A percentile compares a stretch with the other conserved stretches of the same genome.
phyloP scores from a whole-genome alignment of 2,797 vertebrate genomes.

The Tauraco hartlaubi region DNA sequence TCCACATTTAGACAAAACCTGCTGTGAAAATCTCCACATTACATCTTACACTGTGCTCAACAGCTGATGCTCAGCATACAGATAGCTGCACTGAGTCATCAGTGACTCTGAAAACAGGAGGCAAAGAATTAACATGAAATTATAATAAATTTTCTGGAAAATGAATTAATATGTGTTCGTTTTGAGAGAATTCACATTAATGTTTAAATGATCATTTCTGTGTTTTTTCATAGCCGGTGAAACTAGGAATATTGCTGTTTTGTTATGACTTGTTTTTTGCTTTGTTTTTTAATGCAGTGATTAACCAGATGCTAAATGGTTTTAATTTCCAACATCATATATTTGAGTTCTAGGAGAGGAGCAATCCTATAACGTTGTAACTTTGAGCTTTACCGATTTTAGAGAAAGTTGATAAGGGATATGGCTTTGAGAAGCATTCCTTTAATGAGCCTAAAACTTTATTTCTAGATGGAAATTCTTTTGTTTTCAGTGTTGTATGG shows the following conservation, averaged over 20 bases:
- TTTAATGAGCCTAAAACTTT: background rate
- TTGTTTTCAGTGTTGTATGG: background rate
- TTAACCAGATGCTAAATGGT: constrained; percentile 69
- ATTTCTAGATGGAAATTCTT: background rate
- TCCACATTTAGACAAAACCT: constrained; percentile 69
- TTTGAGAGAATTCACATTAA: constrained; percentile 51
- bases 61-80: constrained; percentile 66
- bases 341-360: constrained; percentile 36
- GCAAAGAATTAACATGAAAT: constrained; percentile 67
- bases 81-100: constrained; percentile 53
- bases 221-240: constrained; percentile 37
- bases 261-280: constrained; percentile 25
- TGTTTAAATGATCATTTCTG: constrained; percentile 28
- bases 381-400: constrained; percentile 3
- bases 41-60: constrained; percentile 42
- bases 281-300: constrained; percentile 49
- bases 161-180: constrained; percentile 36
- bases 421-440: background rate
- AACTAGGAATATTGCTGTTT: constrained; percentile 43
- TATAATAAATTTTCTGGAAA: constrained; percentile 68
- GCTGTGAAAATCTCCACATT: constrained; percentile 60
- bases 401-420: constrained; percentile 25
- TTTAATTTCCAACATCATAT: constrained; percentile 51
- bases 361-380: background rate
- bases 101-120: constrained; percentile 63